Conservation (phyloP, 2,113 vertebrate species). For the Gobio gobio region DNA sequence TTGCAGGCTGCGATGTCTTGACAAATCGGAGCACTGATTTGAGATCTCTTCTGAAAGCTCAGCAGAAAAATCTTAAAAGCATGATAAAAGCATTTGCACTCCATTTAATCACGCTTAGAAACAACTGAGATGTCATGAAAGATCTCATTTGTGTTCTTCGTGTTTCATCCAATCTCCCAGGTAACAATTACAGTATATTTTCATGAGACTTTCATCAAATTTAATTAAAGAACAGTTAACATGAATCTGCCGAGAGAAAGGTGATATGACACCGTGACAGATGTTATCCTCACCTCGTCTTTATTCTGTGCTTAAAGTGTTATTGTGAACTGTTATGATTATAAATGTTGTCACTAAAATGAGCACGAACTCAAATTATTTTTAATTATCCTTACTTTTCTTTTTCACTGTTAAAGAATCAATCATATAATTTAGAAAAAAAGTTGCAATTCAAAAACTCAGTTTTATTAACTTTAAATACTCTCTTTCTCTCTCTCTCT, state of each 20-base stretch:
- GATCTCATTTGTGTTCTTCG: not conserved
- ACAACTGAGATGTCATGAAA: not conserved
- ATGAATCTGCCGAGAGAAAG: not conserved
- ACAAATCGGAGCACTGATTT: not conserved
- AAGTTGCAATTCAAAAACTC: not conserved
- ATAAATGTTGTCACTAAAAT: conserved; percentile 2
- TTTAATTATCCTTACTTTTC: not conserved
- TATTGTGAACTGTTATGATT: conserved; percentile 11
- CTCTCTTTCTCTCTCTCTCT: not conserved
- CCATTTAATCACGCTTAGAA: not conserved
- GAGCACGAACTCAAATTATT: not conserved
- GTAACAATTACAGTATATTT: not conserved
- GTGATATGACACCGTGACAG: conserved; percentile 15
- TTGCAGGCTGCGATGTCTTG: not conserved
- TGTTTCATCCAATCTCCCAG: not conserved
- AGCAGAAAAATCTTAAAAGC: not conserved
- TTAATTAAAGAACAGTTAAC: conserved; percentile 24
- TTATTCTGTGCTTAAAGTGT: conserved; percentile 33
- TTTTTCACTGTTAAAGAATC: not conserved
- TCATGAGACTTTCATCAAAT: not conserved
- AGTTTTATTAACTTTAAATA: not conserved
- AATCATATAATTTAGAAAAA: conserved; percentile 7
- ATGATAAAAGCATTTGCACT: not conserved
- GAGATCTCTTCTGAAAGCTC: not conserved
- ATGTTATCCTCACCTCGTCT: conserved; percentile 19